These are phyloP conservation scores for Thalassaphorura encarpata DNA, from an alignment of 1,140 invertebrate genomes.

Conservation along the genomic window DNA sequence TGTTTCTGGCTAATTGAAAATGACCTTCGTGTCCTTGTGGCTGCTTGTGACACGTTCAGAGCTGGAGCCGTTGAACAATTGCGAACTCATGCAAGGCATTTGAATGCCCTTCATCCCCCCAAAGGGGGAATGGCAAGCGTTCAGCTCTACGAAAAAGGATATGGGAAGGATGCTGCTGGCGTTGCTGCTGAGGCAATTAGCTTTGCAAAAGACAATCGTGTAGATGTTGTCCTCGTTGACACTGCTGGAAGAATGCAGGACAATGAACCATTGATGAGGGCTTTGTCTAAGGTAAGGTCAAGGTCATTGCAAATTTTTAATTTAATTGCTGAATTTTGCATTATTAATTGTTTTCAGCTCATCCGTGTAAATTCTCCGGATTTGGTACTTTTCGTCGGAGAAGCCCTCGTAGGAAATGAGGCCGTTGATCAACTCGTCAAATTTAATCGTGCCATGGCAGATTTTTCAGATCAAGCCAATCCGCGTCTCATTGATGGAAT, in stretches of 20 bases:
- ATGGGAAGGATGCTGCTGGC: conserved; percentile 95
- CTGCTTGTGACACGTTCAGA: conserved; percentile 98
- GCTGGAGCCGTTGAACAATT: conserved; percentile 98
- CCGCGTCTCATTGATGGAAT: conserved; percentile 95
- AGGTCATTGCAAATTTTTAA: background rate
- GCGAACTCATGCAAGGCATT: conserved; percentile 83
- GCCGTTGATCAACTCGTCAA: conserved; percentile 98
- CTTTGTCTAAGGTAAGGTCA: conserved; percentile 66
- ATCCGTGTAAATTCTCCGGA: conserved; percentile 89
- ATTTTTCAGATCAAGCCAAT: conserved; percentile 66
- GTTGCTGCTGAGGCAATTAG: conserved; percentile 96
- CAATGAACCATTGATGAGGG: conserved; percentile 97
- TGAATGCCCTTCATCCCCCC: conserved; percentile 87
- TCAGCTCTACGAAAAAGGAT: conserved; percentile 93
- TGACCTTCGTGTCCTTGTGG: conserved; percentile 88
- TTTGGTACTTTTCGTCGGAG: conserved; percentile 95
- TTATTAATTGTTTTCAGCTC: conserved; percentile 42
- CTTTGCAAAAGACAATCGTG: conserved; percentile 64
- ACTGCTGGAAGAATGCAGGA: conserved; percentile 99
- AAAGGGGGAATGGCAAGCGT: conserved; percentile 67
- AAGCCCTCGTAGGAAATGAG: conserved; percentile 99
- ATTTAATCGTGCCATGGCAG: conserved; percentile 93
- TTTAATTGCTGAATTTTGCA: background rate
- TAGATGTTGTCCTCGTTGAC: conserved; percentile 91
- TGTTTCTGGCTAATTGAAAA: conserved; percentile 99